Conservation (phyloP, 2,888 invertebrate genomes). For the Smittia aterrima region DNA sequence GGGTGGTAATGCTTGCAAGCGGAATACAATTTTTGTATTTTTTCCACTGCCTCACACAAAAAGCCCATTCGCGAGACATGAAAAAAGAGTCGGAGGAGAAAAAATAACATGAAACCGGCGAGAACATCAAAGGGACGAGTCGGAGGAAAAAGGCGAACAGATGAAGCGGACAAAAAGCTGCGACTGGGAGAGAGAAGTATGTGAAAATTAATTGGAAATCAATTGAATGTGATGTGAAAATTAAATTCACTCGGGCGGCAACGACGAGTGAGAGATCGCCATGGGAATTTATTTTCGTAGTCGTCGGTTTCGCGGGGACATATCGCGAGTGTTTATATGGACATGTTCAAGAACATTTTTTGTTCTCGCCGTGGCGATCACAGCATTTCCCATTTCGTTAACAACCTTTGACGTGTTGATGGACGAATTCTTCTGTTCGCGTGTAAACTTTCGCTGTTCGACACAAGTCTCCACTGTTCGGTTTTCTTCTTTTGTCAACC, state of each 20-base stretch:
- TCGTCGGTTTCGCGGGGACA: background rate
- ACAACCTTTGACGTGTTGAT: background rate
- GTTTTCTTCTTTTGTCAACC: background rate
- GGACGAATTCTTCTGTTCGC: background rate
- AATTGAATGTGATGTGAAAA: slow-evolving; percentile 42
- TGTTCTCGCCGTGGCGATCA: background rate
- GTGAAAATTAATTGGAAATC: slow-evolving; percentile 42
- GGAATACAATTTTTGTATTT: slow-evolving; percentile 17
- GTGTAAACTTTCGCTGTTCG: background rate
- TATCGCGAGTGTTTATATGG: background rate
- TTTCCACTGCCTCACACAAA: background rate
- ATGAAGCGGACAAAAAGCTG: background rate
- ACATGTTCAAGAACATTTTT: background rate
- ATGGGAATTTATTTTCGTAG: slow-evolving; percentile 18
- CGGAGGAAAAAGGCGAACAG: slow-evolving; percentile 5
- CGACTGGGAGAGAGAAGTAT: slow-evolving; percentile 28
- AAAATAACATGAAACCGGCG: slow-evolving; percentile 4
- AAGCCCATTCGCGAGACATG: background rate
- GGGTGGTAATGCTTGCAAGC: slow-evolving; percentile 12
- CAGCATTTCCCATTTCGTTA: no score
- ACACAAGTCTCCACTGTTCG: background rate
- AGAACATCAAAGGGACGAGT: slow-evolving; percentile 22
- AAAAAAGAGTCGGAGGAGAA: background rate
- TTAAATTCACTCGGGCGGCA: slow-evolving; percentile 26
- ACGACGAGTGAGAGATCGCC: slow-evolving; percentile 1